Percentiles rank a stretch among this genome's conserved stretches.
These are phyloP conservation scores for Oreohelix idahoensis DNA, from an alignment of 1,140 invertebrate genomes.

Conservation along the genomic window DNA sequence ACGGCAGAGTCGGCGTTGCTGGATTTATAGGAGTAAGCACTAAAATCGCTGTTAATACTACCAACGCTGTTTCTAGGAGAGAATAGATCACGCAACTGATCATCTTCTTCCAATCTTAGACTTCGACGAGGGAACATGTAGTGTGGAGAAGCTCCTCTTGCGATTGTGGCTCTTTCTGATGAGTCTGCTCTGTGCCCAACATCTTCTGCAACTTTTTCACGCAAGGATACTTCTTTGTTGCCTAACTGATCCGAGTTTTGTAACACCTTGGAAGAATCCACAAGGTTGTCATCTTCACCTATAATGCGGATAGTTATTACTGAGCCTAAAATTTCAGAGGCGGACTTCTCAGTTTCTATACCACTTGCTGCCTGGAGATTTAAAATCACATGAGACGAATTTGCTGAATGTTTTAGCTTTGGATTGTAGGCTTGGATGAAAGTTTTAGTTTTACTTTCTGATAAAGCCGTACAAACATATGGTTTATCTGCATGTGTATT, in stretches of 20 bases:
- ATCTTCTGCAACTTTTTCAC: not conserved
- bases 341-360: not conserved
- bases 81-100: not conserved
- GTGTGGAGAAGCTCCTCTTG: not conserved
- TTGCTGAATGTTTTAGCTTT: too few relatives aligned
- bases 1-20: slow-evolving; percentile 50
- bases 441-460: not conserved
- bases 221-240: slow-evolving; percentile 1
- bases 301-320: slow-evolving; percentile 30
- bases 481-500: not conserved
- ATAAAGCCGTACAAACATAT: not conserved
- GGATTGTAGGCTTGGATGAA: not conserved
- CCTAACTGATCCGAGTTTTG: not conserved
- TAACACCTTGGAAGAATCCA: not conserved
- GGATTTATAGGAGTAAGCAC: slow-evolving; percentile 40
- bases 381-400: too few relatives aligned
- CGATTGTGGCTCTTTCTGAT: not conserved
- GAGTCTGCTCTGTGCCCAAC: not conserved
- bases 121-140: slow-evolving; percentile 20
- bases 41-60: slow-evolving; percentile 37
- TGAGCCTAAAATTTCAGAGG: not conserved
- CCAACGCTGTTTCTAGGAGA: slow-evolving; percentile 43
- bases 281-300: slow-evolving; percentile 33
- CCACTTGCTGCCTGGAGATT: not conserved
- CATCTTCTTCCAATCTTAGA: slow-evolving; percentile 14